Base-by-base conservation (phyloP, 2,797 vertebrate genomes). In the Neostethus bicornis region DNA sequence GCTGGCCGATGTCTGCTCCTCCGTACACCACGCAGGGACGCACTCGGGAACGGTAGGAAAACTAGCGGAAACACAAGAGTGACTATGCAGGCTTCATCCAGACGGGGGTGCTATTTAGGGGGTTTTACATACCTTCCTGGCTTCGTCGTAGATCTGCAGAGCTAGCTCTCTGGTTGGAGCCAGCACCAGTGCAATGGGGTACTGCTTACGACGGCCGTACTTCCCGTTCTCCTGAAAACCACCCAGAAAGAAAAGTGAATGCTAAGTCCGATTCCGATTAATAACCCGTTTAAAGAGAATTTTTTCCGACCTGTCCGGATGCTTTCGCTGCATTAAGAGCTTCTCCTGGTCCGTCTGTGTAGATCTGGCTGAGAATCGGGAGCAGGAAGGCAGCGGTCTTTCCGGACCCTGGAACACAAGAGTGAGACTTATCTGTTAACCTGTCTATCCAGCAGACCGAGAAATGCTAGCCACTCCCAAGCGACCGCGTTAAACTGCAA, bases 131-230 rank as follows among this genome's bases (percentile, higher is more conserved):
- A 99, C 97, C 93, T 99, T 99, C 77, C 97, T 93, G 81, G 97
- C 93, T 84, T 99, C 97, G 54, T 99, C 97, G 35, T 99, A 98
- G 70, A 98, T 99, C 83, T 99, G 96, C 62, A 99, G 91, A 16
- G 97, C 97, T 84, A 99, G 79, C 79, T 99, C 97, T 91, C 97
- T 92, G 48, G 97, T 99, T 46, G 97, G 97, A 80, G 97, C 97
- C 82, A 99, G 86, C 0, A 99, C 92, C 82, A 99, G 86, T 0
- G 96, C 95, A 28, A 99, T 94, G 35, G 97, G 97, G 57, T 91
- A 99, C 87, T 99, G 96, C 87, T 99, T 99, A 71, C 96, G 96
- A 3, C 96, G 95, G 0, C 95, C 95, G 1, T 94, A 98, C 54
- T 96, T 95, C 68, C 96, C 96, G 14, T 96, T 98, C 44, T 97